phyloP scores from a whole-genome alignment of 1,140 invertebrate genomes.

The Mesaphorura yosii region DNA sequence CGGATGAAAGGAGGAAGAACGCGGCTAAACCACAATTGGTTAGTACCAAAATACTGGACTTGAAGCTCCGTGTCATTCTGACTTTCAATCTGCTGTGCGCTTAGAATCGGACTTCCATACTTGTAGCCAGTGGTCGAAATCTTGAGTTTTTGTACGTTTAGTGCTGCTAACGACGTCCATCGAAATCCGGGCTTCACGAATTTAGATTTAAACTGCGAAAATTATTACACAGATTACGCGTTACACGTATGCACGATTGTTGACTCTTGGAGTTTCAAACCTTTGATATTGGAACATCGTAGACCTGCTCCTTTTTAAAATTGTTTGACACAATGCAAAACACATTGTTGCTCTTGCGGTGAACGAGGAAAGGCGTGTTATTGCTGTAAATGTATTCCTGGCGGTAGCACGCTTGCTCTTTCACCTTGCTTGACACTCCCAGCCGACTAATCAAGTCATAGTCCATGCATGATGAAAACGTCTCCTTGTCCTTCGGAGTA shows the following conservation, averaged over 20 bases:
- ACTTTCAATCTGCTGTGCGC: background rate
- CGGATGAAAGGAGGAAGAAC: no score
- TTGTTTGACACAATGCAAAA: conserved; percentile 50
- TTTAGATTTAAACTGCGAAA: background rate
- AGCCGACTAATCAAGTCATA: conserved; percentile 18
- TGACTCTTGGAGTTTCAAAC: conserved; percentile 9
- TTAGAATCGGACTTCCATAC: background rate
- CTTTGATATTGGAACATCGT: conserved; percentile 1
- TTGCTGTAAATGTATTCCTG: conserved; percentile 38
- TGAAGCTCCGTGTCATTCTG: background rate
- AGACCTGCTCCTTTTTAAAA: conserved; percentile 38
- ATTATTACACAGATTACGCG: background rate
- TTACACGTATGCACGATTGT: background rate
- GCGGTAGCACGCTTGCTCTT: conserved; percentile 38
- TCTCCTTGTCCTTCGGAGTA: conserved; percentile 39
- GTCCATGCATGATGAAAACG: conserved; percentile 46
- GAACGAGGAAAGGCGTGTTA: conserved; percentile 37
- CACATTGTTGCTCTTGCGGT: conserved; percentile 38
- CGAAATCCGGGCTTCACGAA: no score
- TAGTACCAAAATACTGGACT: background rate
- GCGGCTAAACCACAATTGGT: background rate
- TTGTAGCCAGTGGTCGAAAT: background rate
- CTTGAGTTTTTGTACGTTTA: no score
- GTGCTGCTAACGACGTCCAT: no score
- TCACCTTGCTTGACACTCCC: conserved; percentile 32